Percentiles rank a stretch among this genome's conserved stretches.
Evolutionary conservation across 2,888 invertebrate species (phyloP).

Genomic region (Helleia helle): DNA sequence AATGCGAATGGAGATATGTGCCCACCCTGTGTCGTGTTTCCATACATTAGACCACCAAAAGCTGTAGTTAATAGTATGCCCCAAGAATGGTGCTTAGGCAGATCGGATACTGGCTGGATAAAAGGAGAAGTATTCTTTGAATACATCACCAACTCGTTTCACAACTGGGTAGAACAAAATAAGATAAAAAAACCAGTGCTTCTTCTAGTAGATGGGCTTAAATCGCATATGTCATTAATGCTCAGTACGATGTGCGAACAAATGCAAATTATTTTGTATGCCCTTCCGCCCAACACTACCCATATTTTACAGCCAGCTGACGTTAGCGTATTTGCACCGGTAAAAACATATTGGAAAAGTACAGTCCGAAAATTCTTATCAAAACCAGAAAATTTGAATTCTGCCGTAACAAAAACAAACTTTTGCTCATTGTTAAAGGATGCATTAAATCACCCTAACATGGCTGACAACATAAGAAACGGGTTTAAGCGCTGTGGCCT

Average conservation of each 20-base stretch:
- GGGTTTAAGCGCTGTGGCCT: slow-evolving; percentile 22
- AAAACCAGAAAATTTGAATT: slow-evolving; percentile 19
- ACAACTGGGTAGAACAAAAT: slow-evolving; percentile 22
- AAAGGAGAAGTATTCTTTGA: slow-evolving; percentile 24
- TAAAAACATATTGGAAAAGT: not conserved
- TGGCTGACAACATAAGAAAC: slow-evolving; percentile 18
- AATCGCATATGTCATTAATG: slow-evolving; percentile 24
- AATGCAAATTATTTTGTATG: slow-evolving; percentile 23
- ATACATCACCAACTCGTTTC: slow-evolving; percentile 25
- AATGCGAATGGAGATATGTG: slow-evolving; percentile 15
- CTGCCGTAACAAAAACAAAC: slow-evolving; percentile 21
- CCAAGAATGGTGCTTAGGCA: slow-evolving; percentile 22
- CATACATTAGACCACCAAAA: slow-evolving; percentile 14
- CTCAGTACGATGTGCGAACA: slow-evolving; percentile 20
- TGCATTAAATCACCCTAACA: slow-evolving; percentile 10
- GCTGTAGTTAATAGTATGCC: slow-evolving; percentile 22
- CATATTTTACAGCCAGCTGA: slow-evolving; percentile 27
- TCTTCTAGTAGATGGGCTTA: slow-evolving; percentile 26
- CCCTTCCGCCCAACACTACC: slow-evolving; percentile 26
- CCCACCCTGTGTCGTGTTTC: slow-evolving; percentile 16
- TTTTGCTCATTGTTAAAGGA: slow-evolving; percentile 22
- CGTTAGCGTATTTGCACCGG: slow-evolving; percentile 20
- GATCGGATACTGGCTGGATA: slow-evolving; percentile 23
- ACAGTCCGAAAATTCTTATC: not conserved
- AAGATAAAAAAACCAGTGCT: slow-evolving; percentile 20